Base-by-base conservation (phyloP, 2,797 vertebrate species). In the Sciurus carolinensis region DNA sequence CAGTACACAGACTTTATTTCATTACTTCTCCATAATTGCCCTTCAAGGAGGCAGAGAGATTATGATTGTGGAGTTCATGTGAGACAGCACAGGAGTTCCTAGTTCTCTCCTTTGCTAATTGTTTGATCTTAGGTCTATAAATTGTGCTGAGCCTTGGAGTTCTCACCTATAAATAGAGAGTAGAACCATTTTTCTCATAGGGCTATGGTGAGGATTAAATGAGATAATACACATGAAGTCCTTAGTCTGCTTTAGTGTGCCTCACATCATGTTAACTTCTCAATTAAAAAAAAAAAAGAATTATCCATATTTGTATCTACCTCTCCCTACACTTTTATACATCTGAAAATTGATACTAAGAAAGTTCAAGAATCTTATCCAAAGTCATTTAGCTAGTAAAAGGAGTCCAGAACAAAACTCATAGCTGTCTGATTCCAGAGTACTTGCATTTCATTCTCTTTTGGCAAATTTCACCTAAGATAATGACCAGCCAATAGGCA, bases 291-390 rank as follows among this genome's bases (percentile, higher is more conserved):
- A 42, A 22, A 39, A 77, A 36, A 22, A 50, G 28, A 83, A 82
- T 59, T 69, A 77, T 22, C 42, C 17, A 67, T 36, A 12, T 18
- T 28, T 11, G 33, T 5, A 52, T 24, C 30, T 33, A 33, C 12
- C 64, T 67, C 66, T n/a, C 14, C 33, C 33, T 17, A 47, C 12
- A 64, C 39, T 82, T 87, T 33, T 50, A 64, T 76, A 85, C 90
- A 85, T 52, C 3, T 6, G 50, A 50, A 57, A 72, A 44, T 4
- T 47, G 69, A 75, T 80, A 66, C 7, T 39, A 71, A 75, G n/a
- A 82, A 86, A 14, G 47, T 75, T 93, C 75, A 91, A 89, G 42
- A 84, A 52, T 97, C 36, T 88, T 76, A 80, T 36, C 71, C 44
- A 80, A 72, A 28, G 67, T 44, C 24, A 83, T 59, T 90, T 72